Evolutionary conservation across 2,888 invertebrate genomes (phyloP), one percentile per base, ranked within the genome.

Genomic region (Labia minor): DNA sequence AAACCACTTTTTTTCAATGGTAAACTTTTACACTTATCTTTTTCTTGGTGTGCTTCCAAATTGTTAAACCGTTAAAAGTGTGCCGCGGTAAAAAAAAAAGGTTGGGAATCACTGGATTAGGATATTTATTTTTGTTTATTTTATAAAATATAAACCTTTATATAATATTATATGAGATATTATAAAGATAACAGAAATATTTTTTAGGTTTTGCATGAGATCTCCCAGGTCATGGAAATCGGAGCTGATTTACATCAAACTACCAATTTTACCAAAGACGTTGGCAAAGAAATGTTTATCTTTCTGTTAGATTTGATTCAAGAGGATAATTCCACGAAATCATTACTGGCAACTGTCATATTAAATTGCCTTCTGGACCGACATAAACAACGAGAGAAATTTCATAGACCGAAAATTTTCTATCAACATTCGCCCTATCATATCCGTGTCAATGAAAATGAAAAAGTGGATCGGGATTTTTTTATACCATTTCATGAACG

Each of bases 311-410:
- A 14, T 14, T 3, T 49, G 16, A 14, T 49, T 14, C 14, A 4
- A 3, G 6, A 49, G 16, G 14, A 49, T 49, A 8, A 3, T 14
- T n/a, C n/a, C 49, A 49, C 4, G 3, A 11, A n/a, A 3, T 49
- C 49, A 3, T 14, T 49, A 14, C 26, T 19, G 61, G 85, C 83
- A 0, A 81, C 81, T 71, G 77, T 83, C 16, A 78, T 85, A 0
- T 72, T 85, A 37, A 81, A 83, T 49, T 78, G 79, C 70, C 76
- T 86, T 65, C 73, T 86, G 2, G 86, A 86, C 72, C 77, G 85
- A 61, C 78, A 79, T 37, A 73, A 77, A 0, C 86, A 86, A 69
- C 76, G 75, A 14, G 68, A 73, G 0, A 74, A 77, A 67, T 78
- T 84, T 70, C 75, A 78, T 67, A 78, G 79, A 0, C 85, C 85